Base-by-base conservation (phyloP, 2,113 vertebrate genomes). In the Silurus meridionalis region DNA sequence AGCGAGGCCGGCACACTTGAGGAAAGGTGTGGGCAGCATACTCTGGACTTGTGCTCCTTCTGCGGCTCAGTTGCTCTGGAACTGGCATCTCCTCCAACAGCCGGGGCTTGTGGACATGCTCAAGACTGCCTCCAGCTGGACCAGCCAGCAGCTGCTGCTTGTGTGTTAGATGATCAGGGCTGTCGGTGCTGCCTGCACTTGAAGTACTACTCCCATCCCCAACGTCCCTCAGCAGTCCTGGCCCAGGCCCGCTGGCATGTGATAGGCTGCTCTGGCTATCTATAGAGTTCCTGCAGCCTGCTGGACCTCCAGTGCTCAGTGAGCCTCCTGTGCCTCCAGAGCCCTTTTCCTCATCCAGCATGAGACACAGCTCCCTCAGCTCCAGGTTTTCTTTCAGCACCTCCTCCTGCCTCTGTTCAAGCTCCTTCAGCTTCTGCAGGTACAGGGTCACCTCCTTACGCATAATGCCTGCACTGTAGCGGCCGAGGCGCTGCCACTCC, bases 141-240 rank as follows among this genome's bases (percentile, higher is more conserved):
- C 85, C 96, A 87, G 91, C 91, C 94, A 96, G 90, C 91, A 95
- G 1, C 91, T 97, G 92, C 94, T 97, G 88, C 95, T 98, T 0
- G 92, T 95, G 96, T 75, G 97, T 96, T 50, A 92, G 90, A 84
- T 97, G 97, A 86, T 99, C 97, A 0, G 98, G 97, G 90, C 96
- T 97, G 90, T 97, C 97, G 0, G 97, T 98, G 91, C 98, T 98
- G 53, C 97, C 98, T 0, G 96, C 94, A 50, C 98, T 99, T 64
- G 98, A 99, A 55, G 97, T 97, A 88, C 98, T 99, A 84, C 97
- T 98, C 55, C 98, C 97, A 1, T 99, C 98, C 0, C 97, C 98
- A 0, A 97, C 96, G 1, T 99, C 98, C 58, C 98, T 93, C 71
- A 97, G 91, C 17, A 96, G 94, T 23, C 95, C 93, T 0, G 96